Evolutionary conservation across 2,113 vertebrate species (phyloP).

Genomic region (Syngnathus scovelli): DNA sequence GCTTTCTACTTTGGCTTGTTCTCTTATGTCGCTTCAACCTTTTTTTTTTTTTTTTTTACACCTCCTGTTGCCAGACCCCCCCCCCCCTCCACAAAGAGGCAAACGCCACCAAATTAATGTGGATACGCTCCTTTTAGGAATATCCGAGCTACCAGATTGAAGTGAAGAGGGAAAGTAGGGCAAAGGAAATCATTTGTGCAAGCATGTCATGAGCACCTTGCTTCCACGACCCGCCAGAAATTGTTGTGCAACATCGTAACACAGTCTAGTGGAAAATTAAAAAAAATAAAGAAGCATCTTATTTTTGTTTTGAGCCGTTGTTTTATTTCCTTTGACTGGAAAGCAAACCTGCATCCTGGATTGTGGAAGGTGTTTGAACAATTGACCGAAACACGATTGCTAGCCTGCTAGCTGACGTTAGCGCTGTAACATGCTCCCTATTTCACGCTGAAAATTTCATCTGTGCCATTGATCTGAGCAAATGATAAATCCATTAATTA

Average conservation of each 20-base stretch:
- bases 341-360: too few species aligned
- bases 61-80: conserved; percentile 40
- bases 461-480: background rate
- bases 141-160: conserved; percentile 41
- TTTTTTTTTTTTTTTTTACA: conserved; percentile 56
- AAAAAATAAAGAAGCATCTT: conserved; percentile 36
- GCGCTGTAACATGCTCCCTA: background rate
- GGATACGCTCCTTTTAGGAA: conserved; percentile 59
- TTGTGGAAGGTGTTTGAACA: too few species aligned
- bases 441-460: background rate
- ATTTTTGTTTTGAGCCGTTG: background rate
- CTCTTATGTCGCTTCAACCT: conserved; percentile 36
- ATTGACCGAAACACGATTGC: too few species aligned
- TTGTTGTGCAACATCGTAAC: conserved; percentile 43
- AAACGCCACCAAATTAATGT: conserved; percentile 55
- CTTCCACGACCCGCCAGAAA: conserved; percentile 38
- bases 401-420: background rate
- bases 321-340: too few species aligned
- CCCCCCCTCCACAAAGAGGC: conserved; percentile 13
- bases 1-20: conserved; percentile 36
- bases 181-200: conserved; percentile 31
- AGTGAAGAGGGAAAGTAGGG: conserved; percentile 45
- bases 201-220: conserved; percentile 14
- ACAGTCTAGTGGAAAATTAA: background rate
- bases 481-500: background rate